Conservation (phyloP, 2,113 vertebrate genomes). For the Laticauda colubrina region DNA sequence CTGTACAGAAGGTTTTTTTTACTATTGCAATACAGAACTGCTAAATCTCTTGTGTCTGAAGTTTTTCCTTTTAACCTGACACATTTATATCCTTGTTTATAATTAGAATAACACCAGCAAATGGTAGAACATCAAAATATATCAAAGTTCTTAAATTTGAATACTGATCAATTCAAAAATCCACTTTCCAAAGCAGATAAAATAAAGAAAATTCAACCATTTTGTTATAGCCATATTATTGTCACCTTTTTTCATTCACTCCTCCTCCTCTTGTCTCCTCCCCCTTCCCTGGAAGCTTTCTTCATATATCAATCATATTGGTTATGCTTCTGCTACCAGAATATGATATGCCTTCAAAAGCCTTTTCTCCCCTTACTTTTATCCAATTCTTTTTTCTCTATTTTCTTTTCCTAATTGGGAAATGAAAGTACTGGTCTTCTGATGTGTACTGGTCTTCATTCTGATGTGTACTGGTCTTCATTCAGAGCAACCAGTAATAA, state of each 20-base stretch:
- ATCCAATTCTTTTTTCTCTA: background rate
- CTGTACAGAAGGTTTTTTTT: background rate
- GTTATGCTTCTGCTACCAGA: background rate
- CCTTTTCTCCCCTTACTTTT: background rate
- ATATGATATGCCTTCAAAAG: background rate
- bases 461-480: too few relatives aligned
- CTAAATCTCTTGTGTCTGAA: background rate
- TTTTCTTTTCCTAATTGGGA: background rate
- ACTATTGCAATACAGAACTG: background rate
- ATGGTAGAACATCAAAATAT: background rate
- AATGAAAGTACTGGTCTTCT: background rate
- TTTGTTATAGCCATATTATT: background rate
- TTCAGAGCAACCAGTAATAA: background rate
- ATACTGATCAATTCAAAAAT: background rate
- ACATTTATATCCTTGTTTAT: background rate
- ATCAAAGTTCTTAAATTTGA: background rate
- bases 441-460: too few relatives aligned
- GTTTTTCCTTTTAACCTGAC: background rate
- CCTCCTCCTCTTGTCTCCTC: background rate
- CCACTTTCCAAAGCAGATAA: background rate
- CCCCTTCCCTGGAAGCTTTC: background rate
- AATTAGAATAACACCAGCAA: background rate
- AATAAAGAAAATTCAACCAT: background rate
- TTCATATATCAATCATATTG: background rate
- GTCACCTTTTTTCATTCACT: background rate